These are phyloP conservation scores for Drosophila kepulauana DNA, from an alignment of 1,140 invertebrate genomes.

Conservation along the genomic window DNA sequence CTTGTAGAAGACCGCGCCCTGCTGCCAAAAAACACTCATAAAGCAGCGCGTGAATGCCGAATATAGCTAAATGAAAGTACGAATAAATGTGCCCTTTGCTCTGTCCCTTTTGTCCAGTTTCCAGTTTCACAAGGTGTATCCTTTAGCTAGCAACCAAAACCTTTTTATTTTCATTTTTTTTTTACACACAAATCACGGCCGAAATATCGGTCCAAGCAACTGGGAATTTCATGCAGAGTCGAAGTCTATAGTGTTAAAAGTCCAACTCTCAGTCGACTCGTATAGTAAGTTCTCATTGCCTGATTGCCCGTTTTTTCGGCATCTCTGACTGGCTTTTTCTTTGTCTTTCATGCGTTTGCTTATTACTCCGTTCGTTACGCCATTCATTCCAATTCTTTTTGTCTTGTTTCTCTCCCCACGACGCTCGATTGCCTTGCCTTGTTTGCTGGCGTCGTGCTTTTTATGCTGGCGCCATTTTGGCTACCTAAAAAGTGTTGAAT, in stretches of 20 bases:
- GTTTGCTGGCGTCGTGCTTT: constrained; percentile 45
- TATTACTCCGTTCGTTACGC: constrained; percentile 55
- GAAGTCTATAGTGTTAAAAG: background rate
- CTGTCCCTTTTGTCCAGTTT: constrained; percentile 35
- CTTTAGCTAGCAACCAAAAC: background rate
- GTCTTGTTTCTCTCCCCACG: background rate
- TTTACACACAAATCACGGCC: constrained; percentile 39
- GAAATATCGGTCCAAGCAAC: constrained; percentile 21
- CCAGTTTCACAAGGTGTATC: constrained; percentile 16
- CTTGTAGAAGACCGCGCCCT: constrained; percentile 9
- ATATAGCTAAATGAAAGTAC: constrained; percentile 16
- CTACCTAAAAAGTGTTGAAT: constrained; percentile 80
- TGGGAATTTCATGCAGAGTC: constrained; percentile 38
- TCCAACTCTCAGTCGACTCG: constrained; percentile 4
- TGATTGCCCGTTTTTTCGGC: constrained; percentile 10
- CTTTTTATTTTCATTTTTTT: background rate
- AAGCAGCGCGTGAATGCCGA: constrained; percentile 33
- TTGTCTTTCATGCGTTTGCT: constrained; percentile 74
- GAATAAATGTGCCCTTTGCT: background rate
- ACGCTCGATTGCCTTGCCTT: constrained; percentile 22
- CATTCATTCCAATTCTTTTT: constrained; percentile 48
- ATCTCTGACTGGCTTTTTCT: constrained; percentile 25
- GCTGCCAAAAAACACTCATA: constrained; percentile 34
- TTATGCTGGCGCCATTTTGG: constrained; percentile 76
- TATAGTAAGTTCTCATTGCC: background rate